Evolutionary conservation across 2,113 vertebrate species (phyloP).

Genomic region (Dasypus novemcinctus): DNA sequence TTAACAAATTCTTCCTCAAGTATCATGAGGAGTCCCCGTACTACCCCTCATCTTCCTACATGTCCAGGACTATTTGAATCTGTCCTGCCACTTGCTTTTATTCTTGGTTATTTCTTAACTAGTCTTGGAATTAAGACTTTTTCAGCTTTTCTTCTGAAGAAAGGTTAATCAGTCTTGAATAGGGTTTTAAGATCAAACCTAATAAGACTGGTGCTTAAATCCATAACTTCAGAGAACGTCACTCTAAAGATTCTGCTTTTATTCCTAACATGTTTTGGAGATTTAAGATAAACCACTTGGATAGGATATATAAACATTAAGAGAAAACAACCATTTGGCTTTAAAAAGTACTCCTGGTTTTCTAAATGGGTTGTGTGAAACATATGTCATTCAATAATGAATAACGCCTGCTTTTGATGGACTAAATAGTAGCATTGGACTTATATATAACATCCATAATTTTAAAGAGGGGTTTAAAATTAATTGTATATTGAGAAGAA

Average conservation of each 20-base stretch:
- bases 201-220: not conserved
- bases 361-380: not conserved
- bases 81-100: not conserved
- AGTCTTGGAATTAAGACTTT: not conserved
- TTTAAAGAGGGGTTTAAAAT: slow-evolving; percentile 14
- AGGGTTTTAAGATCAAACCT: not conserved
- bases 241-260: not conserved
- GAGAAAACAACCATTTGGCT: not conserved
- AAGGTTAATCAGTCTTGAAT: not conserved
- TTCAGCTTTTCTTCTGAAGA: not conserved
- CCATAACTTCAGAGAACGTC: not conserved
- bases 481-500: slow-evolving; percentile 40
- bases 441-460: not conserved
- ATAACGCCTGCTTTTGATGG: not conserved
- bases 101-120: not conserved
- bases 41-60: not conserved
- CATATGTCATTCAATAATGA: not conserved
- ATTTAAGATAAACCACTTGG: not conserved
- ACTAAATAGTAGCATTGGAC: not conserved
- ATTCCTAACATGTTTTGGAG: not conserved
- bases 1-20: not conserved
- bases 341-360: not conserved
- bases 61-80: not conserved
- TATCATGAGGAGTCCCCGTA: not conserved
- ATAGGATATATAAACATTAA: not conserved